Conservation (phyloP, 2,888 invertebrate genomes). For the Agrochola macilenta region DNA sequence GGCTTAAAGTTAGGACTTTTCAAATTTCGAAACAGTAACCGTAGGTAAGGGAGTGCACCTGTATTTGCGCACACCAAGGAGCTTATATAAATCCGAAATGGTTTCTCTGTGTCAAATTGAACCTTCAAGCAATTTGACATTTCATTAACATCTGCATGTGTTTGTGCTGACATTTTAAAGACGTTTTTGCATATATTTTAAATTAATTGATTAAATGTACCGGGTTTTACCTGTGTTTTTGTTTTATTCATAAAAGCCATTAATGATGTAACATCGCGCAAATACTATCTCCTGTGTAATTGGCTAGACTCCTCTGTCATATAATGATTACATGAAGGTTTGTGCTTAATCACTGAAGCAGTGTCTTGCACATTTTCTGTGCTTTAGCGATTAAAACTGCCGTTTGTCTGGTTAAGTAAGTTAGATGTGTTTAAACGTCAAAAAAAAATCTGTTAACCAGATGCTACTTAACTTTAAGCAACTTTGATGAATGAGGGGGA, state of each 20-base stretch:
- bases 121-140: not conserved
- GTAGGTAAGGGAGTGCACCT: not conserved
- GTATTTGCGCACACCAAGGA: too few relatives aligned
- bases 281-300: too few relatives aligned
- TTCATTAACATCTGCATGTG: too few relatives aligned
- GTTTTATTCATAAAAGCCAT: too few relatives aligned
- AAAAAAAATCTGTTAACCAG: not conserved
- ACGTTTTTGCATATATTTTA: too few relatives aligned
- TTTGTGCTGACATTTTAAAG: too few relatives aligned
- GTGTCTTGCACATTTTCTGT: not conserved
- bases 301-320: not conserved
- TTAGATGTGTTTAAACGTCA: not conserved
- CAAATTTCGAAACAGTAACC: not conserved
- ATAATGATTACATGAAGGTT: not conserved
- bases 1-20: too few relatives aligned
- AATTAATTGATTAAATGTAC: too few relatives aligned
- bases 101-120: too few relatives aligned
- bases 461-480: not conserved
- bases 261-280: too few relatives aligned
- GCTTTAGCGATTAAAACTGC: not conserved
- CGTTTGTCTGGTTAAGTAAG: not conserved
- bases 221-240: too few relatives aligned
- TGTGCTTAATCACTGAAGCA: not conserved
- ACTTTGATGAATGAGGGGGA: not conserved
- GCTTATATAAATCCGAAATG: not conserved